Conservation (phyloP, 2,797 vertebrate genomes). For the Myotis planiceps region DNA sequence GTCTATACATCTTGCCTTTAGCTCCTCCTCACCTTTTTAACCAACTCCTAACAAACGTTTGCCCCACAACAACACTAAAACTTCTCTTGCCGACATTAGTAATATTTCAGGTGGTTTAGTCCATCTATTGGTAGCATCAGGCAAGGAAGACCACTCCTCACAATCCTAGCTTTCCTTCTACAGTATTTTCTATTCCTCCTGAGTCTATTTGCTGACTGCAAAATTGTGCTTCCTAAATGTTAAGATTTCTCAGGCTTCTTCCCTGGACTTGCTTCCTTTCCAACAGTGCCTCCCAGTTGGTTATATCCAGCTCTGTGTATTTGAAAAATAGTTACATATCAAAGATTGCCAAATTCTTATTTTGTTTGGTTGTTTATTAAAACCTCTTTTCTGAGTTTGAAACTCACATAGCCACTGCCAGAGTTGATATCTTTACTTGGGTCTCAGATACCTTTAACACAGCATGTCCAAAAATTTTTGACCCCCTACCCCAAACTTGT, state of each 20-base stretch:
- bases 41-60: not conserved
- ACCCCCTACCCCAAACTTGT: not conserved
- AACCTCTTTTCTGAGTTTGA: not conserved
- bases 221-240: not conserved
- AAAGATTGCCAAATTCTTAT: not conserved
- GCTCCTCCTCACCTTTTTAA: not conserved
- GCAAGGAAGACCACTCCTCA: not conserved
- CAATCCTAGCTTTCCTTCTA: not conserved
- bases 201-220: not conserved
- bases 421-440: not conserved
- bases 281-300: not conserved
- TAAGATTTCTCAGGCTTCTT: not conserved
- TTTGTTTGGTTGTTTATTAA: not conserved
- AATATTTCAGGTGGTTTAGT: not conserved
- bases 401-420: not conserved
- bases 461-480: not conserved
- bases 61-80: not conserved
- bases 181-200: not conserved
- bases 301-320: not conserved
- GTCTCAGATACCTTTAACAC: not conserved
- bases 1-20: not conserved
- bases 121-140: too few species aligned
- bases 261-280: not conserved
- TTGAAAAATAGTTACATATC: not conserved
- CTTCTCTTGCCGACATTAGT: not conserved